Percentiles rank a stretch among this genome's conserved stretches.
phyloP scores from a whole-genome alignment of 1,140 invertebrate genomes.

The Drosophila lowei region DNA sequence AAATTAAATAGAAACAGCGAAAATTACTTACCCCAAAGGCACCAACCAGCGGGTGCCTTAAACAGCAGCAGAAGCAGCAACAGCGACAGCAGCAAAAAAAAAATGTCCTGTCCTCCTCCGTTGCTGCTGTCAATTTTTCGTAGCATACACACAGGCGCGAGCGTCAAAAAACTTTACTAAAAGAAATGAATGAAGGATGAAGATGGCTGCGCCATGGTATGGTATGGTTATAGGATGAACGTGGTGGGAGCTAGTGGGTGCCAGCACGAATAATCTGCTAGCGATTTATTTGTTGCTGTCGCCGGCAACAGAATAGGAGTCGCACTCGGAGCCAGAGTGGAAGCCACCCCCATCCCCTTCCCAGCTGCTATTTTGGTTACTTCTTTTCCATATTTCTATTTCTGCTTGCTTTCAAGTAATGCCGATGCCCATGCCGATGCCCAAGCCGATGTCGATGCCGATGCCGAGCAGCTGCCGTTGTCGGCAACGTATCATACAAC shows the following conservation, averaged over 20 bases:
- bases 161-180: constrained; percentile 47
- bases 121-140: constrained; percentile 75
- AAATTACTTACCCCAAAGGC: constrained; percentile 74
- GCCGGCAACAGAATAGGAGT: constrained; percentile 25
- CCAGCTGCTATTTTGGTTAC: constrained; percentile 73
- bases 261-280: constrained; percentile 79
- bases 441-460: constrained; percentile 4
- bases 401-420: constrained; percentile 68
- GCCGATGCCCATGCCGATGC: constrained; percentile 37
- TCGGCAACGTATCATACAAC: constrained; percentile 8
- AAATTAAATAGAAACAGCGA: constrained; percentile 80
- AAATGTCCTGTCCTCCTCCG: constrained; percentile 60
- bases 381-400: constrained; percentile 80
- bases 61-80: constrained; percentile 5
- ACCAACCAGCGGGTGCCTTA: constrained; percentile 2
- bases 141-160: constrained; percentile 74
- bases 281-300: constrained; percentile 75
- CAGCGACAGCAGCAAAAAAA: constrained; percentile 23
- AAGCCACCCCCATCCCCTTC: background rate
- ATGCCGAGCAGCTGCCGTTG: constrained; percentile 15
- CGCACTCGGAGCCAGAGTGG: constrained; percentile 13
- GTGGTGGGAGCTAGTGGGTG: constrained; percentile 46
- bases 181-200: constrained; percentile 19
- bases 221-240: background rate
- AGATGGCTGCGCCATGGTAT: constrained; percentile 4